These are phyloP conservation scores for Trachymyrmex septentrionalis DNA, from an alignment of 1,140 invertebrate species.

Conservation along the genomic window DNA sequence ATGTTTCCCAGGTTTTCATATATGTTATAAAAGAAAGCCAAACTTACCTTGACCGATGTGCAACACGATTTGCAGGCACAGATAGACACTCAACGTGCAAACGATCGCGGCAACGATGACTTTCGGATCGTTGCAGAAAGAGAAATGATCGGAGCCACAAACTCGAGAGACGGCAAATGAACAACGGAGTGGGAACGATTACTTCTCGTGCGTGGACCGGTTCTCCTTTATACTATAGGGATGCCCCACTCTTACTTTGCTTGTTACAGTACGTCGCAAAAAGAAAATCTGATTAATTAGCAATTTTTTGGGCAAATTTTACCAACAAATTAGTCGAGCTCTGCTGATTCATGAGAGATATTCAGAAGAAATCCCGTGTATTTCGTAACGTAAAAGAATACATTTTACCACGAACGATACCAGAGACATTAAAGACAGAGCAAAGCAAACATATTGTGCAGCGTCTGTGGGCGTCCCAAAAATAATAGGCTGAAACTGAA, in stretches of 20 bases:
- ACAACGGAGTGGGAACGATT: constrained; percentile 76
- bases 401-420: too few relatives aligned
- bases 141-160: constrained; percentile 65
- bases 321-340: neutral
- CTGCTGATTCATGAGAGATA: neutral
- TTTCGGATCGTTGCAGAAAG: constrained; percentile 55
- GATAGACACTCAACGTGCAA: constrained; percentile 8
- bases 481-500: too few relatives aligned
- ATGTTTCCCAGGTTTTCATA: neutral
- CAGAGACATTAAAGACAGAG: neutral
- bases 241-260: constrained; percentile 74
- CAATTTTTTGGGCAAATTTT: constrained; percentile 15
- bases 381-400: neutral
- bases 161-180: constrained; percentile 73
- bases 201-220: constrained; percentile 80
- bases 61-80: neutral
- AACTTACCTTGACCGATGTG: constrained; percentile 60
- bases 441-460: neutral
- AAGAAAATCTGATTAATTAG: constrained; percentile 33
- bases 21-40: neutral
- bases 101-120: constrained; percentile 51
- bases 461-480: neutral
- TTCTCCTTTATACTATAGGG: constrained; percentile 79
- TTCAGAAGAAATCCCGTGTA: neutral
- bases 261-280: neutral